Evolutionary conservation across 2,888 invertebrate genomes (phyloP).

Genomic region (Limnephilus auricula): DNA sequence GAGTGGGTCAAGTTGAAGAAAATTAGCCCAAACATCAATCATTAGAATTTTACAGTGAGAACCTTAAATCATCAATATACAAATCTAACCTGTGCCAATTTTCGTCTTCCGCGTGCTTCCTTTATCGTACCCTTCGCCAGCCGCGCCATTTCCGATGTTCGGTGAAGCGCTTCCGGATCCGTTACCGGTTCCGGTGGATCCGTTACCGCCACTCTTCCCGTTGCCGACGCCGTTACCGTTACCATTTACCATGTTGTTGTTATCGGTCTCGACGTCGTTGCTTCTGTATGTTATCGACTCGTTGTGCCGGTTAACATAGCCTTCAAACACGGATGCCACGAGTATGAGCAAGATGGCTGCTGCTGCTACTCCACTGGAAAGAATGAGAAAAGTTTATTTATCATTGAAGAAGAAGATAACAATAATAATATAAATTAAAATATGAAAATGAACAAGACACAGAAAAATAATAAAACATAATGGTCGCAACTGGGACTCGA

Average conservation of each 20-base stretch:
- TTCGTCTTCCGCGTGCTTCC: not conserved
- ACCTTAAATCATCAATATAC: not conserved
- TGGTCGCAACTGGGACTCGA: no score
- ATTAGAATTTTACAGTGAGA: not conserved
- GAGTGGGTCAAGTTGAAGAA: no score
- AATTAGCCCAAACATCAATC: no score
- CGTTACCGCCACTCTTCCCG: conserved; percentile 57
- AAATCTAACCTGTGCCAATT: conserved; percentile 44
- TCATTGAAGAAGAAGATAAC: no score
- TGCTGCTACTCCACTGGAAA: conserved; percentile 76
- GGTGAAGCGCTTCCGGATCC: conserved; percentile 6
- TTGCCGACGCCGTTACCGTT: conserved; percentile 34
- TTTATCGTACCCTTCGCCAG: not conserved
- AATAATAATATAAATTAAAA: no score
- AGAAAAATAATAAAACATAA: no score
- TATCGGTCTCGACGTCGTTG: conserved; percentile 72
- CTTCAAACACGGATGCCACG: conserved; percentile 81
- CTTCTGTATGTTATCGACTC: conserved; percentile 70
- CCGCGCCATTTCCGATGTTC: conserved; percentile 39
- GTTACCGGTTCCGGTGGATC: conserved; percentile 55
- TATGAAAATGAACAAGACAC: no score
- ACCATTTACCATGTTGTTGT: conserved; percentile 70
- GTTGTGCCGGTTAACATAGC: conserved; percentile 74
- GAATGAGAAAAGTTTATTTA: no score
- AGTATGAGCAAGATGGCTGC: conserved; percentile 78